Conservation (phyloP, 2,888 invertebrate species). For the Patella depressa region DNA sequence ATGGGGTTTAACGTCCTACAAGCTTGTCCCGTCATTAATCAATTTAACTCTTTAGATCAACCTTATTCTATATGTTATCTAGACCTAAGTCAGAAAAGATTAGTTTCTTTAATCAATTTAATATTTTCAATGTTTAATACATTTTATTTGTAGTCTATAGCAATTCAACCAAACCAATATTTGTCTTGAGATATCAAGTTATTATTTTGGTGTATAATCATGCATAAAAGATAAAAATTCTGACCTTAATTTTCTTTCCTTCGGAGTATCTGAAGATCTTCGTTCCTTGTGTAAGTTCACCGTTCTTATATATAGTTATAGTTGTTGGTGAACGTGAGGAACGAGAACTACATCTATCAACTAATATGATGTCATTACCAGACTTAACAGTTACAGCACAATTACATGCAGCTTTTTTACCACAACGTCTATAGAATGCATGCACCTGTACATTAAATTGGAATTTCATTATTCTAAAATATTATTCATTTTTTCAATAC, state of each 20-base stretch:
- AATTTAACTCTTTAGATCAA: too few relatives aligned
- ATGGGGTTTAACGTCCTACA: too few relatives aligned
- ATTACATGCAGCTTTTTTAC: conserved; percentile 36
- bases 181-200: too few relatives aligned
- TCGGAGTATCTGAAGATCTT: conserved; percentile 34
- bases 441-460: conserved; percentile 22
- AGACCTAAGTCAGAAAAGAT: too few relatives aligned
- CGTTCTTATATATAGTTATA: conserved; percentile 36
- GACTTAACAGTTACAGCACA: conserved; percentile 47
- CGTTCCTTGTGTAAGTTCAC: conserved; percentile 36
- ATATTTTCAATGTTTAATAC: too few relatives aligned
- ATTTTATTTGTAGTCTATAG: too few relatives aligned
- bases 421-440: conserved; percentile 32
- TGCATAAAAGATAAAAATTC: not conserved
- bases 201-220: not conserved
- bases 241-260: conserved; percentile 43
- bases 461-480: not conserved
- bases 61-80: too few relatives aligned
- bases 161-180: too few relatives aligned
- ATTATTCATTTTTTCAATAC: too few relatives aligned
- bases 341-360: conserved; percentile 41
- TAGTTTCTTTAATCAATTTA: too few relatives aligned
- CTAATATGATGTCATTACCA: conserved; percentile 49
- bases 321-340: conserved; percentile 8
- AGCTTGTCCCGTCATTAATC: too few relatives aligned